Conservation (phyloP, 2,888 invertebrate genomes). For the Aleiodes alternator region DNA sequence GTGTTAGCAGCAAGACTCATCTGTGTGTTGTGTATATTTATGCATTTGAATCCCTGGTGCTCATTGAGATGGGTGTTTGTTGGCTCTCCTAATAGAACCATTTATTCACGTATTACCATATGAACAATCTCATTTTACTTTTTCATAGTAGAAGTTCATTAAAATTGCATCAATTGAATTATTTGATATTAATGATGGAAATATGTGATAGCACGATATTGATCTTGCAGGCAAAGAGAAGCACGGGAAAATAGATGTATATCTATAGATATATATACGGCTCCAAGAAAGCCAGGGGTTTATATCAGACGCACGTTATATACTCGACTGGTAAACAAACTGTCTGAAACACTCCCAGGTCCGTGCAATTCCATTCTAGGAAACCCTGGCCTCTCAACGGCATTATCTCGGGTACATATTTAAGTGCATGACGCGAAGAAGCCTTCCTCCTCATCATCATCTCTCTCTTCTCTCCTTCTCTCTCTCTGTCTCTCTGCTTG, state of each 20-base stretch:
- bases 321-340: constrained; percentile 69
- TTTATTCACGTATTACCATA: constrained; percentile 74
- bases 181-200: constrained; percentile 1
- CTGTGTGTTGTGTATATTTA: constrained; percentile 66
- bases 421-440: constrained; percentile 73
- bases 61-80: constrained; percentile 71
- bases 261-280: neutral
- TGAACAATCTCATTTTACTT: constrained; percentile 55
- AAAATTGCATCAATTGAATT: neutral
- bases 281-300: constrained; percentile 16
- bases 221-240: constrained; percentile 20
- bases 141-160: neutral
- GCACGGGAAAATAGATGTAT: constrained; percentile 7
- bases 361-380: constrained; percentile 67
- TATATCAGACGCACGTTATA: constrained; percentile 40
- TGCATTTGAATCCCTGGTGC: constrained; percentile 72
- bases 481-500: constrained; percentile 38
- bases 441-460: constrained; percentile 47
- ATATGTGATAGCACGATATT: neutral
- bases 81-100: constrained; percentile 72
- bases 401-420: constrained; percentile 74
- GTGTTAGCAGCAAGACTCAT: constrained; percentile 8
- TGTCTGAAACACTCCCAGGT: constrained; percentile 72
- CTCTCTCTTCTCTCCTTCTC: constrained; percentile 30
- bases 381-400: constrained; percentile 65